A percentile compares a stretch with the other conserved stretches of the same genome.
phyloP scores from a whole-genome alignment of 2,888 invertebrate species.

The Brenthis ino region DNA sequence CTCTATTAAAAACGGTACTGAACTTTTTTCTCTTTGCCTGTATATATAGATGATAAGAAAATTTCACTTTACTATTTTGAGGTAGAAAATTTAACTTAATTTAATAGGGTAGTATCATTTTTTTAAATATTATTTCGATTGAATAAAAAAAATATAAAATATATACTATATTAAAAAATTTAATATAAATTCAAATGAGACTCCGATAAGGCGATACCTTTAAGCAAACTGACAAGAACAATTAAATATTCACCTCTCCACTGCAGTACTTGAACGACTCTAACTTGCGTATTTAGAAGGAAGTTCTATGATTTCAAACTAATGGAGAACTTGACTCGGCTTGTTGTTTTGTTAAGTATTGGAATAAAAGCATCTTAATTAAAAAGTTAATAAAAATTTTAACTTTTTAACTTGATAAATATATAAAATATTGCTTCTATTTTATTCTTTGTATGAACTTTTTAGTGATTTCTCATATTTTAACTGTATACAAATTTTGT shows the following conservation, averaged over 20 bases:
- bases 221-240: conserved; percentile 26
- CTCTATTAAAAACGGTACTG: no score
- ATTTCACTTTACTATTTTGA: no score
- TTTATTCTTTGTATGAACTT: no score
- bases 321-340: conserved; percentile 13
- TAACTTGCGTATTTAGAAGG: conserved; percentile 24
- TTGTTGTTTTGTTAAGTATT: conserved; percentile 20
- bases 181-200: conserved; percentile 14
- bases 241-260: conserved; percentile 32
- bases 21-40: no score
- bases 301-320: conserved; percentile 22
- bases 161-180: no score
- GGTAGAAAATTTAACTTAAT: no score
- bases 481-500: no score
- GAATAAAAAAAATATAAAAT: not conserved
- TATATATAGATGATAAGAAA: no score
- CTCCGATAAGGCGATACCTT: conserved; percentile 16
- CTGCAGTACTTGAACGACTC: conserved; percentile 21
- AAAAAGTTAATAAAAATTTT: conserved; percentile 4
- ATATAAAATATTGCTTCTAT: no score
- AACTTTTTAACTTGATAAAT: no score
- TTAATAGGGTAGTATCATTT: no score
- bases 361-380: conserved; percentile 8
- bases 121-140: not conserved
- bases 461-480: no score